phyloP scores from a whole-genome alignment of 2,888 invertebrate species.

The Pheosia tremula region DNA sequence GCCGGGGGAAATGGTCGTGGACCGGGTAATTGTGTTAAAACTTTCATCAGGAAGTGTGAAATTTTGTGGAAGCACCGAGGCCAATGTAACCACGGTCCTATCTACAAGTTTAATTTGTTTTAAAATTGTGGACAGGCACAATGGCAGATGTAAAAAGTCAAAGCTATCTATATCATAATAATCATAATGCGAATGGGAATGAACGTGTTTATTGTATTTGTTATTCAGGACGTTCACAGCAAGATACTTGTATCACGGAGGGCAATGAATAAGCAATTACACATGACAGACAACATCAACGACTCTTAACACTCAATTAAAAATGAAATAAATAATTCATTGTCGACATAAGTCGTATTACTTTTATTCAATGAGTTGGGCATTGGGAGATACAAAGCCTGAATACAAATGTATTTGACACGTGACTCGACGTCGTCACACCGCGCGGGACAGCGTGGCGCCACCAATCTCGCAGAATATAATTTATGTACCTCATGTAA shows the following conservation, averaged over 20 bases:
- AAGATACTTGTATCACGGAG: slow-evolving; percentile 42
- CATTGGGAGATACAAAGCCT: slow-evolving; percentile 48
- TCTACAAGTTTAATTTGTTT: slow-evolving; percentile 76
- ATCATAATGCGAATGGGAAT: slow-evolving; percentile 16
- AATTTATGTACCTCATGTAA: slow-evolving; percentile 29
- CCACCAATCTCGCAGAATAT: slow-evolving; percentile 44
- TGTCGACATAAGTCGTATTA: slow-evolving; percentile 50
- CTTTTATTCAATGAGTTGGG: slow-evolving; percentile 65
- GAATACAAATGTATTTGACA: slow-evolving; percentile 67
- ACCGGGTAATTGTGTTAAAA: slow-evolving; percentile 83
- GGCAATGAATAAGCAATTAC: slow-evolving; percentile 51
- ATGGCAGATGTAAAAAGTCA: slow-evolving; percentile 41
- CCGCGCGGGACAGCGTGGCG: slow-evolving; percentile 64
- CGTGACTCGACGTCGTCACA: slow-evolving; percentile 46
- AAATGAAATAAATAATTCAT: slow-evolving; percentile 68
- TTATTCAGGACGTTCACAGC: slow-evolving; percentile 37
- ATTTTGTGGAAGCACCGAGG: slow-evolving; percentile 69
- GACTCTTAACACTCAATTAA: slow-evolving; percentile 61
- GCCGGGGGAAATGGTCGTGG: slow-evolving; percentile 71
- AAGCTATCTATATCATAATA: slow-evolving; percentile 42
- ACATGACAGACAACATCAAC: slow-evolving; percentile 44
- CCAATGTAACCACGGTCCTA: slow-evolving; percentile 57
- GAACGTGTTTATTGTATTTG: slow-evolving; percentile 15
- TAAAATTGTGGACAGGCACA: slow-evolving; percentile 53
- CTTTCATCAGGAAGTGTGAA: slow-evolving; percentile 81